These are phyloP conservation scores for Rhinophrynus dorsalis DNA, from an alignment of 2,797 vertebrate genomes.

Conservation along the genomic window DNA sequence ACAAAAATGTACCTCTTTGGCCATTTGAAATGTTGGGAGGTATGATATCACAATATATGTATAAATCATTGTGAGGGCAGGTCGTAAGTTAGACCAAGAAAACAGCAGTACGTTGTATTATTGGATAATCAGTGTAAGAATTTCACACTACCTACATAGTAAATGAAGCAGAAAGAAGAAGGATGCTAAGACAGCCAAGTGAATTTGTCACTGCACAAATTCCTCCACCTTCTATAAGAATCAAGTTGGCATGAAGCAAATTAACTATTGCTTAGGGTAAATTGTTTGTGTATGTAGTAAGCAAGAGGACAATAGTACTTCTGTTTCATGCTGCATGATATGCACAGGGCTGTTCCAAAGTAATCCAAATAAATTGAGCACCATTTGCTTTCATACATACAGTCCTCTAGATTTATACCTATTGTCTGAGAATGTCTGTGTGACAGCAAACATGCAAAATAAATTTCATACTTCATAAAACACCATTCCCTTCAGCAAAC, in stretches of 20 bases:
- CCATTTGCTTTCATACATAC: too few relatives aligned
- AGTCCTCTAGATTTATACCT: neutral
- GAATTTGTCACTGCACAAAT: slow-evolving; percentile 25
- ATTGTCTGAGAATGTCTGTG: neutral
- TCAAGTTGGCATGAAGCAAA: slow-evolving; percentile 14
- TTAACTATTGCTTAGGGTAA: slow-evolving; percentile 18
- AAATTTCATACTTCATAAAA: too few relatives aligned
- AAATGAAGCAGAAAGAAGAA: slow-evolving; percentile 30
- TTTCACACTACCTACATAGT: slow-evolving; percentile 37
- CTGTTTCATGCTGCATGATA: neutral
- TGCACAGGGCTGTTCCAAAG: neutral
- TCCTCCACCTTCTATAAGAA: slow-evolving; percentile 1
- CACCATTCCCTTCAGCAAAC: too few relatives aligned
- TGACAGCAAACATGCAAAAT: too few relatives aligned
- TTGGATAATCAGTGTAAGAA: slow-evolving; percentile 22
- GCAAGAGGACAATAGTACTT: neutral
- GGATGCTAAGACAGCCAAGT: slow-evolving; percentile 26
- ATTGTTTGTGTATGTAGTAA: neutral
- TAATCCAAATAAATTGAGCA: neutral
- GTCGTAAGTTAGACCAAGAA: slow-evolving; percentile 32
- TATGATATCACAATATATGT: too few relatives aligned
- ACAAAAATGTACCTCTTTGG: too few relatives aligned
- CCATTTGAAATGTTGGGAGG: too few relatives aligned
- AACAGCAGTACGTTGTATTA: slow-evolving; percentile 34
- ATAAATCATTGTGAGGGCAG: slow-evolving; percentile 44